Evolutionary conservation across 2,797 vertebrate species (phyloP), one percentile per base, ranked within the genome.

Genomic region (Glyptemys insculpta): DNA sequence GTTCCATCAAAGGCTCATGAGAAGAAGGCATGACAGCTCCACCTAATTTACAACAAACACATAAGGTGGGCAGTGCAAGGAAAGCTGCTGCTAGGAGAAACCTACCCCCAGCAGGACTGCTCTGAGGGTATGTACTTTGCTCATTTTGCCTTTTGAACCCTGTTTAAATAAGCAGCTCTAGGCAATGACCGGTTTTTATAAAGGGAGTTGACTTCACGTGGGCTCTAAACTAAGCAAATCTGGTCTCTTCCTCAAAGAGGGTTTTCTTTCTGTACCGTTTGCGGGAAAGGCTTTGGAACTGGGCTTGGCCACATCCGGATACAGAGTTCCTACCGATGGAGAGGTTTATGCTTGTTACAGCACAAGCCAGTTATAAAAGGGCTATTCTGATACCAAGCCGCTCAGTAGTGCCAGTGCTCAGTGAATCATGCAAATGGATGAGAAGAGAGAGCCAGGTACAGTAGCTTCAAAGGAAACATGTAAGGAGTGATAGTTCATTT

Each of bases 381-480:
- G 37, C 68, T 72, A 72, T 72, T 72, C 8, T 41, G 68, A 72
- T 37, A 41, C 21, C n/a, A 72, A 97, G 31, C 86, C 52, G 84
- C 84, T 93, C 78, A 79, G 87, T 84, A 96, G 78, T 91, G 92
- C 87, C 94, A 96, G 92, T 0, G 10, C 84, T 95, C 88, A 93
- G 84, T 93, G 95, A 95, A 95, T 78, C 2, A 95, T 57, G 86
- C 0, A 14, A 95, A 93, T 68, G n/a, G 65, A 62, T 62, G 74
- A 95, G 86, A 87, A 89, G 88, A 86, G 94, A 79, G 89, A 96
- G 95, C 94, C 93, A 97, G 95, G 91, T 95, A 92, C 27, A 91
- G 94, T 94, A 96, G 83, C 94, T 95, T 97, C 96, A 97, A 97
- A 97, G 95, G 86, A 93, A 93, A 5, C 86, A 83, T 91, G 95